phyloP scores from a whole-genome alignment of 2,113 vertebrate species.

The Carassius carassius region DNA sequence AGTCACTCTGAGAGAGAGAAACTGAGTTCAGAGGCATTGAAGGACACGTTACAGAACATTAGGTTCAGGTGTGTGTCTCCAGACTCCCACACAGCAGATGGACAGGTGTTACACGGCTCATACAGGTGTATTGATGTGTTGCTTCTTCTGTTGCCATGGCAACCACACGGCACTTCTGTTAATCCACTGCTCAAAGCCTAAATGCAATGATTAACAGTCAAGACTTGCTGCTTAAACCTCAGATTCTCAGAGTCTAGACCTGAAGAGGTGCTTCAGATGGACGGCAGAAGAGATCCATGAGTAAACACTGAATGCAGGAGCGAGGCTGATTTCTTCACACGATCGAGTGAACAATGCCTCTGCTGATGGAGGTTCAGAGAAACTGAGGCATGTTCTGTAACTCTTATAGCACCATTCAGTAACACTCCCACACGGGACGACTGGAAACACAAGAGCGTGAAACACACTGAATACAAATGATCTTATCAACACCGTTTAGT shows the following conservation, averaged over 20 bases:
- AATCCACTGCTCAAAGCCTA: neutral
- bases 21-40: too few relatives aligned
- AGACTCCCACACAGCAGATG: neutral
- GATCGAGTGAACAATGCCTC: neutral
- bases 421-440: neutral
- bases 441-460: neutral
- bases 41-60: too few relatives aligned
- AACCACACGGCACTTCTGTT: neutral
- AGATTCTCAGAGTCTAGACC: neutral
- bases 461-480: neutral
- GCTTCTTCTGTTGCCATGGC: neutral
- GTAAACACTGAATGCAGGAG: neutral
- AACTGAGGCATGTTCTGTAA: neutral
- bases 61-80: neutral
- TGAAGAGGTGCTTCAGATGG: neutral
- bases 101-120: neutral
- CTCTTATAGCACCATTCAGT: neutral
- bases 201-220: conserved; percentile 17
- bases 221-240: neutral
- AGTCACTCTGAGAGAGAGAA: neutral
- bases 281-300: neutral
- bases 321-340: neutral
- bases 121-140: neutral
- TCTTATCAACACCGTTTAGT: neutral
- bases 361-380: neutral